A percentile compares a stretch with the other conserved stretches of the same genome.
These are phyloP conservation scores for Schizotus pectinicornis DNA, from an alignment of 2,888 invertebrate species.

Conservation along the genomic window DNA sequence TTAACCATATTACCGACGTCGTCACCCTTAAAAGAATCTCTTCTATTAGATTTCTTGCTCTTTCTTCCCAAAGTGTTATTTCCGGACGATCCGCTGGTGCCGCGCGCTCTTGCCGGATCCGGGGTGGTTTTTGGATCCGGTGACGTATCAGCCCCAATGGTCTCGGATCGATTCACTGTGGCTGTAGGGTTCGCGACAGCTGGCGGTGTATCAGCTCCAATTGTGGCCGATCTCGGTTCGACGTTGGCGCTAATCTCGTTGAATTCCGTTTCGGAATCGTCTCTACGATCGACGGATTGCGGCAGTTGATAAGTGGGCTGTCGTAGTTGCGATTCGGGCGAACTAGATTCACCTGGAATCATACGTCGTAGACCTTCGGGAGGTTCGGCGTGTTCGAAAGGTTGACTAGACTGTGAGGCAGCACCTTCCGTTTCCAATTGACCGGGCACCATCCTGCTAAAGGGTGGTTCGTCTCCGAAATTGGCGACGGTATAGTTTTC, in stretches of 20 bases:
- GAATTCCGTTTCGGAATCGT: conserved; percentile 44
- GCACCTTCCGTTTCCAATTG: conserved; percentile 34
- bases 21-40: conserved; percentile 49
- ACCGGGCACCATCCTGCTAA: conserved; percentile 71
- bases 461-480: conserved; percentile 62
- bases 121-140: conserved; percentile 7
- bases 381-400: conserved; percentile 48
- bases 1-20: conserved; percentile 45
- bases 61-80: conserved; percentile 16
- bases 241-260: conserved; percentile 27
- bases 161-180: conserved; percentile 44
- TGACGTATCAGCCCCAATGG: conserved; percentile 45
- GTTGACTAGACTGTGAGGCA: conserved; percentile 26
- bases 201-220: conserved; percentile 58
- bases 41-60: conserved; percentile 24
- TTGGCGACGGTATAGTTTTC: conserved; percentile 28
- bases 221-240: conserved; percentile 54
- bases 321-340: conserved; percentile 49
- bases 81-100: conserved; percentile 43
- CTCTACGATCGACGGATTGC: conserved; percentile 32
- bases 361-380: conserved; percentile 66
- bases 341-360: conserved; percentile 69
- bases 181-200: conserved; percentile 22
- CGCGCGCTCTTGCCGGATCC: conserved; percentile 47
- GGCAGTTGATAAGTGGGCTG: conserved; percentile 25